Percentiles rank a stretch among this genome's conserved stretches.
Conservation (phyloP, 2,113 vertebrate species). For the Strigops habroptila region DNA sequence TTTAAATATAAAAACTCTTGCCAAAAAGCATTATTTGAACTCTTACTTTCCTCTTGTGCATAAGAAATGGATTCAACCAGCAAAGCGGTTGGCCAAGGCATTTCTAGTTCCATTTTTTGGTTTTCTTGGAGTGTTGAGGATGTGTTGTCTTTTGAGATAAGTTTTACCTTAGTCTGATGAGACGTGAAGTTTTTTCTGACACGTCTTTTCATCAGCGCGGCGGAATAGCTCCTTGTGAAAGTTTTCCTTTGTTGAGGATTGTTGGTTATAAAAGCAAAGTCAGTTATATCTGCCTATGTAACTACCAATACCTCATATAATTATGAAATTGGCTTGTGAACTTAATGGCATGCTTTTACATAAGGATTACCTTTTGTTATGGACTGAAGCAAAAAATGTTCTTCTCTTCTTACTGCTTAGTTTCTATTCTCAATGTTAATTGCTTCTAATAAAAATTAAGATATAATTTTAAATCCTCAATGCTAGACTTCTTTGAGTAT, state of each 20-base stretch:
- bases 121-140: constrained; percentile 27
- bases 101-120: not conserved
- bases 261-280: not conserved
- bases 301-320: not conserved
- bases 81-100: not conserved
- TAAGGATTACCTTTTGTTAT: not conserved
- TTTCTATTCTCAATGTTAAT: not conserved
- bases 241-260: not conserved
- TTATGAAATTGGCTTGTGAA: not conserved
- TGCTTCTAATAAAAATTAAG: not conserved
- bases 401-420: not conserved
- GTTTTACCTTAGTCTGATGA: not conserved
- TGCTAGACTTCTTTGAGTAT: not conserved
- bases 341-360: not conserved
- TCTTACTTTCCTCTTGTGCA: constrained; percentile 48
- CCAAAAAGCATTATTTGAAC: not conserved
- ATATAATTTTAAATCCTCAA: not conserved
- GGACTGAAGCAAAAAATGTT: not conserved
- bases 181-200: not conserved
- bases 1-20: not conserved
- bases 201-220: not conserved
- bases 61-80: constrained; percentile 11
- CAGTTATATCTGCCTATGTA: not conserved
- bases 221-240: not conserved
- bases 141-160: not conserved